Conservation (phyloP, 2,113 vertebrate genomes). For the Mesoclemmys tuberculata region DNA sequence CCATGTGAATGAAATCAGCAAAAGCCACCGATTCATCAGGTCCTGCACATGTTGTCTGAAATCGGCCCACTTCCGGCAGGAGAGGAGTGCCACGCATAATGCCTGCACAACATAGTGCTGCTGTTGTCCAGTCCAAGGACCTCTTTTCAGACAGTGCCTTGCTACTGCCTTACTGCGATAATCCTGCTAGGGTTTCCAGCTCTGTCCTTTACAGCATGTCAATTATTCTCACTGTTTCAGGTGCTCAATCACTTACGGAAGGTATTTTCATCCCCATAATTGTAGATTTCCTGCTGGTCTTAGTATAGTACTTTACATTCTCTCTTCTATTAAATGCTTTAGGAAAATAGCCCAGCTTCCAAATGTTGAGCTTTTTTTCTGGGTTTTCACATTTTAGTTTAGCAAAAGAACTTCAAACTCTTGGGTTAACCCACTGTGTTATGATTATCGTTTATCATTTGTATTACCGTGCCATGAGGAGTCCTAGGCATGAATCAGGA, state of each 20-base stretch:
- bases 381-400: background rate
- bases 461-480: too few species aligned
- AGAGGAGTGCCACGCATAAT: background rate
- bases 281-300: conserved; percentile 49
- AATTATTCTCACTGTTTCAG: conserved; percentile 48
- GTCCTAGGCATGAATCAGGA: too few species aligned
- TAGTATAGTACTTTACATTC: conserved; percentile 21
- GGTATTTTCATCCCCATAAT: conserved; percentile 58
- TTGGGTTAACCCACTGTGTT: too few species aligned
- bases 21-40: background rate
- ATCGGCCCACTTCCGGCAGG: background rate
- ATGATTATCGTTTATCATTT: too few species aligned
- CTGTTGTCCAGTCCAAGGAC: conserved; percentile 6
- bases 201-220: conserved; percentile 41
- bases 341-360: conserved; percentile 16
- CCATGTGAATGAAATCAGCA: background rate
- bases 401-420: background rate
- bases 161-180: conserved; percentile 11
- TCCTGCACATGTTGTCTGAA: background rate
- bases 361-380: background rate
- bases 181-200: conserved; percentile 66
- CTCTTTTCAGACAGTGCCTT: conserved; percentile 37
- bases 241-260: conserved; percentile 50
- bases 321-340: background rate
- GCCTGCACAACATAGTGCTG: background rate